A percentile compares a stretch with the other conserved stretches of the same genome.
Evolutionary conservation across 2,888 invertebrate genomes (phyloP).

Genomic region (Drosophila cognata): DNA sequence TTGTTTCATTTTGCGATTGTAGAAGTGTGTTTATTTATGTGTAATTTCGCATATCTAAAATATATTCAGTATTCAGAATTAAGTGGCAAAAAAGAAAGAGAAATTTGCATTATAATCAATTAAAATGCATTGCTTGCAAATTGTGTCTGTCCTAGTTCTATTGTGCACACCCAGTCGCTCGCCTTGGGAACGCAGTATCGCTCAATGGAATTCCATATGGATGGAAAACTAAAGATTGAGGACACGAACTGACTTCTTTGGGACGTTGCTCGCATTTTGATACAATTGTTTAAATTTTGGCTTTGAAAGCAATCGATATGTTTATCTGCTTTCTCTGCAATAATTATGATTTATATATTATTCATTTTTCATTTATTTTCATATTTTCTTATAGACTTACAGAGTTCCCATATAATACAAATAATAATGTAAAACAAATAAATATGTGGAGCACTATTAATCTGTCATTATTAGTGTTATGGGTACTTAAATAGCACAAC

Average conservation of each 20-base stretch:
- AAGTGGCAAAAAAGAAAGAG: conserved; percentile 20
- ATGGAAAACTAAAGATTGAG: conserved; percentile 45
- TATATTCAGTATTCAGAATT: background rate
- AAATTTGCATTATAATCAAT: conserved; percentile 29
- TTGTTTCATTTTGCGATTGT: background rate
- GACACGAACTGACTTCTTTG: conserved; percentile 39
- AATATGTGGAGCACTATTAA: background rate
- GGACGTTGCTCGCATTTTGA: conserved; percentile 29
- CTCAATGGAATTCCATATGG: conserved; percentile 20
- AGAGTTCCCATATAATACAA: background rate
- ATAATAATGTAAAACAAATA: background rate
- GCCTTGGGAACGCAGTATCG: conserved; percentile 3
- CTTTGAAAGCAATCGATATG: background rate
- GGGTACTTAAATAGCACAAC: background rate
- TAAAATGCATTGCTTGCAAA: conserved; percentile 1
- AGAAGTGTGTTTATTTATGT: background rate
- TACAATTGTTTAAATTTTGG: too few species aligned
- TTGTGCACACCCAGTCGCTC: conserved; percentile 1
- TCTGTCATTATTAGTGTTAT: background rate
- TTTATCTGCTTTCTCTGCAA: background rate
- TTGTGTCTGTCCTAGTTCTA: conserved; percentile 5
- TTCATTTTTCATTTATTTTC: background rate
- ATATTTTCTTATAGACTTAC: background rate
- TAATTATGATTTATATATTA: background rate
- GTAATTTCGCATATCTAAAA: background rate